phyloP scores from a whole-genome alignment of 2,888 invertebrate species.

The Drosophila longiperda region DNA sequence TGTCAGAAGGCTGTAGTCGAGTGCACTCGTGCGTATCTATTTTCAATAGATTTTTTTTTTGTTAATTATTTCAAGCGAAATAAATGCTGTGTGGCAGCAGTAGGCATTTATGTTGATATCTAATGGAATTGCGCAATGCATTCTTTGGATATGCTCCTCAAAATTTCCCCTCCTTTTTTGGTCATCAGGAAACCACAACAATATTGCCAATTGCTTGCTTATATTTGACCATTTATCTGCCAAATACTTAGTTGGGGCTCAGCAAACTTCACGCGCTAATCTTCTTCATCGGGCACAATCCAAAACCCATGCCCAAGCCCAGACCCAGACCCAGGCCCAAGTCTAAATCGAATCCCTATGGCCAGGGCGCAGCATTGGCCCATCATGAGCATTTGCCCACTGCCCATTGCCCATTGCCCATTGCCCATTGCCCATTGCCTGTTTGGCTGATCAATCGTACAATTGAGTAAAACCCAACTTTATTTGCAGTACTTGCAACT shows the following conservation, averaged over 20 bases:
- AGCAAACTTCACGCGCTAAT: slow-evolving; percentile 59
- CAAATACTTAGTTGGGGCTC: slow-evolving; percentile 48
- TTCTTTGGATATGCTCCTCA: slow-evolving; percentile 1
- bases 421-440: slow-evolving; percentile 65
- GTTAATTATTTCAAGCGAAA: neutral
- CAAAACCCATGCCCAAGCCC: slow-evolving; percentile 34
- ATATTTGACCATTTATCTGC: slow-evolving; percentile 59
- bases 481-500: slow-evolving; percentile 72
- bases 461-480: slow-evolving; percentile 80
- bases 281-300: slow-evolving; percentile 66
- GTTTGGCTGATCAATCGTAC: slow-evolving; percentile 78
- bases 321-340: slow-evolving; percentile 45
- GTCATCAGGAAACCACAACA: slow-evolving; percentile 5
- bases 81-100: neutral
- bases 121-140: neutral
- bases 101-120: slow-evolving; percentile 7
- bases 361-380: slow-evolving; percentile 60
- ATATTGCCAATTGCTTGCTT: slow-evolving; percentile 37
- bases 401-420: slow-evolving; percentile 65
- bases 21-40: too few species aligned
- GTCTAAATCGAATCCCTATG: slow-evolving; percentile 57
- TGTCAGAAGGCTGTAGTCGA: too few species aligned
- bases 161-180: neutral
- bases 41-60: neutral
- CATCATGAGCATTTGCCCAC: slow-evolving; percentile 65